Evolutionary conservation across 1,140 invertebrate genomes (phyloP), one percentile per base, ranked within the genome.

Genomic region (Lepidurus couesii): DNA sequence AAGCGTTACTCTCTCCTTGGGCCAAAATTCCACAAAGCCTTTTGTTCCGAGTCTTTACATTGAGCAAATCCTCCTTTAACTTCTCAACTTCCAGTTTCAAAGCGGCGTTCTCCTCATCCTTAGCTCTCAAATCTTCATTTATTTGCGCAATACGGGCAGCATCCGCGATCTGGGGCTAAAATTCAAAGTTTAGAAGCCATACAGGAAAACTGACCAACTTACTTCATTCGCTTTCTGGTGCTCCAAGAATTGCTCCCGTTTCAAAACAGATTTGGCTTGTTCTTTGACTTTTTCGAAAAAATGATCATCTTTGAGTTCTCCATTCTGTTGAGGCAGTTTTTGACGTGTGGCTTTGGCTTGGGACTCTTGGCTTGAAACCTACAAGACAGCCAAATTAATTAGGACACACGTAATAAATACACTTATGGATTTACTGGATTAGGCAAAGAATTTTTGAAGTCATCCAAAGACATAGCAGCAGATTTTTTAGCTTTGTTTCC

Each of bases 11-110:
- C 88, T 93, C 92, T 76, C 91, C 91, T 81, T 91, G 89, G n/a
- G 88, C 89, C 79, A 93, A 85, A 83, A 93, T 92, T 82, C 89
- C 89, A 85, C 90, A 93, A 2, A 94, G 84, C 80, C 91, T 92
- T 84, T 90, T 92, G 85, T 93, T 93, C 82, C 92, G 89, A 77
- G 88, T 88, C 84, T 93, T 94, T 1, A 93, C 91, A 84, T 89
- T 88, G 26, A 88, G 85, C 16, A 93, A 86, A 83, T 93, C 91
- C 79, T 88, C 86, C 82, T 90, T 91, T 74, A 92, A 83, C 76
- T 83, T 86, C 45, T 88, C 86, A 26, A 93, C 84, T 84, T 91
- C 89, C 81, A 88, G 85, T 80, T 86, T 88, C 24, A 93, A 84
- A 44, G 86, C 82, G 77, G 82, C 82, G 81, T 92, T 91, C 84